Evolutionary conservation across 2,888 invertebrate genomes (phyloP).

Genomic region (Exephanes ischioxanthus): DNA sequence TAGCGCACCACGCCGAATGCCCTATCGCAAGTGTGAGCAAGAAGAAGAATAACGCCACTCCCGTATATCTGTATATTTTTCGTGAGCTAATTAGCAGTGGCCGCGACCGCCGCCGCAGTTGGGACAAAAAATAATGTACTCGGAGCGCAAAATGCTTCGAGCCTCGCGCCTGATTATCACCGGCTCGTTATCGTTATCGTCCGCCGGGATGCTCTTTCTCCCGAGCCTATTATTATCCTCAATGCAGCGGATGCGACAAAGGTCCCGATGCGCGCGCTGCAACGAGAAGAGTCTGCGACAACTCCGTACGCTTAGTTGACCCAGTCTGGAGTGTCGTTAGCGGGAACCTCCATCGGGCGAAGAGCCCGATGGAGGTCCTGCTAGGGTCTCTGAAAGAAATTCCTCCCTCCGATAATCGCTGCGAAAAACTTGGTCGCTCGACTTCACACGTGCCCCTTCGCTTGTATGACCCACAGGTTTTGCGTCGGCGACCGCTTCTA

Average conservation of each 20-base stretch:
- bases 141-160: conserved; percentile 27
- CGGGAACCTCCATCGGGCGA: neutral
- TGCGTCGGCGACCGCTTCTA: conserved; percentile 99
- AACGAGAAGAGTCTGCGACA: conserved; percentile 22
- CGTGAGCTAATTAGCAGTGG: conserved; percentile 47
- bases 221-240: conserved; percentile 33
- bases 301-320: neutral
- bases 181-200: conserved; percentile 53
- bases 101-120: neutral
- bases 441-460: neutral
- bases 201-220: conserved; percentile 37
- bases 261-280: conserved; percentile 15
- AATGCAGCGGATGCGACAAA: conserved; percentile 20
- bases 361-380: too few species aligned
- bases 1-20: neutral
- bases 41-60: neutral
- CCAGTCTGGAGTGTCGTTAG: neutral
- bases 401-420: neutral
- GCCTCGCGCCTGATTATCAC: conserved; percentile 30
- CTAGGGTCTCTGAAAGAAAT: neutral
- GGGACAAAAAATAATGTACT: conserved; percentile 38
- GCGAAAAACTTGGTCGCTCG: neutral
- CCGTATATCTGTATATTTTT: neutral
- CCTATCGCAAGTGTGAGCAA: conserved; percentile 29
- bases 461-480: conserved; percentile 89